Evolutionary conservation across 2,888 invertebrate species (phyloP).

Genomic region (Pterostichus niger): DNA sequence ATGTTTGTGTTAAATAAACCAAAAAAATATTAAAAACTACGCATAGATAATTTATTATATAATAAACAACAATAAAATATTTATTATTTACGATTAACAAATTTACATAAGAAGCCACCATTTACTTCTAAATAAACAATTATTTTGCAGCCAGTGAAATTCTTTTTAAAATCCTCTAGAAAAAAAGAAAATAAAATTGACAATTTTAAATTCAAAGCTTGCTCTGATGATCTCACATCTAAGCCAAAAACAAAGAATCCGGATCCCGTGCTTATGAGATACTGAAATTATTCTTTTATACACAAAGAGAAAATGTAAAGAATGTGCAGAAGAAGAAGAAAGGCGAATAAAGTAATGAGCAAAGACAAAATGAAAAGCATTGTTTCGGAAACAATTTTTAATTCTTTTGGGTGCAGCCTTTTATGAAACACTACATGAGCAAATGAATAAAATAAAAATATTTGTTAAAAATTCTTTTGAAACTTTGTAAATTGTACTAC

Average conservation of each 20-base stretch:
- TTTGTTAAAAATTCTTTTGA: conserved; percentile 24
- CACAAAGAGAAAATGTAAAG: conserved; percentile 35
- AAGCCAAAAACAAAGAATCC: conserved; percentile 16
- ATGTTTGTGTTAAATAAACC: too few species aligned
- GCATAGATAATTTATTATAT: too few species aligned
- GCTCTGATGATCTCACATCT: conserved; percentile 16
- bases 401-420: not conserved
- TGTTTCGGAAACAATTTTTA: conserved; percentile 12
- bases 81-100: too few species aligned
- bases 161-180: not conserved
- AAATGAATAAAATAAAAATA: conserved; percentile 9
- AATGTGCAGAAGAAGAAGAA: conserved; percentile 4
- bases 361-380: not conserved
- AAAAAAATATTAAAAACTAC: too few species aligned
- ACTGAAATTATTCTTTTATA: conserved; percentile 35
- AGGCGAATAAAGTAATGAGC: not conserved
- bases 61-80: too few species aligned
- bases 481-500: not conserved
- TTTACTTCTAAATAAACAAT: not conserved
- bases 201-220: conserved; percentile 21
- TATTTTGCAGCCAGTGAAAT: not conserved
- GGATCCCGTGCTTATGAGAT: conserved; percentile 8
- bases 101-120: not conserved
- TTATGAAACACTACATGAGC: conserved; percentile 4
- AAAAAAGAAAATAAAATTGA: conserved; percentile 3